Evolutionary conservation across 2,797 vertebrate genomes (phyloP).

Genomic region (Linurgus olivaceus): DNA sequence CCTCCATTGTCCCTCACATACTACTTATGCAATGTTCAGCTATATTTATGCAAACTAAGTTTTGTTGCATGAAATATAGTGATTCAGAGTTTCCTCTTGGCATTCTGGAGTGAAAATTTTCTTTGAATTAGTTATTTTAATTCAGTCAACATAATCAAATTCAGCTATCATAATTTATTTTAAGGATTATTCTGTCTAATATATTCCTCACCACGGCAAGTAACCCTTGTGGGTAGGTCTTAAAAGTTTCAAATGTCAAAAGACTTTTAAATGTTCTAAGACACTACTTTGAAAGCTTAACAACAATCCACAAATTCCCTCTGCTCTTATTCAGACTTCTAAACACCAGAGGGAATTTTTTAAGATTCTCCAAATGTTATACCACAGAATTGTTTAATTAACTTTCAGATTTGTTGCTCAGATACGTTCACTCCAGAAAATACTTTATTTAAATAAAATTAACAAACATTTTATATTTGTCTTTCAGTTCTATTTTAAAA

Average conservation of each 20-base stretch:
- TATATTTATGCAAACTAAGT: slow-evolving; percentile 29
- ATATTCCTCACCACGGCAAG: slow-evolving; percentile 50
- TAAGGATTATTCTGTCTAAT: slow-evolving; percentile 60
- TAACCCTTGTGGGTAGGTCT: slow-evolving; percentile 41
- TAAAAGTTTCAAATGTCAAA: slow-evolving; percentile 62
- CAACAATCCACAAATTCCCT: slow-evolving; percentile 14
- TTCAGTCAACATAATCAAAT: slow-evolving; percentile 44
- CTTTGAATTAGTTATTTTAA: slow-evolving; percentile 56
- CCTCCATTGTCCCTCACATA: background rate
- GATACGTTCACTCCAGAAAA: slow-evolving; percentile 12
- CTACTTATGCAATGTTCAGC: background rate
- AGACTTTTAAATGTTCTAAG: slow-evolving; percentile 40
- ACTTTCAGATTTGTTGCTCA: slow-evolving; percentile 35
- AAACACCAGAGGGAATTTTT: slow-evolving; percentile 4
- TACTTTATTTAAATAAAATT: slow-evolving; percentile 35
- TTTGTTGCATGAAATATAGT: background rate
- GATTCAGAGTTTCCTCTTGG: background rate
- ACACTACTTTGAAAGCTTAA: slow-evolving; percentile 40
- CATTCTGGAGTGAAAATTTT: background rate
- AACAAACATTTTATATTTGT: background rate
- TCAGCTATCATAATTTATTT: slow-evolving; percentile 47
- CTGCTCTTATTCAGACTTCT: slow-evolving; percentile 9
- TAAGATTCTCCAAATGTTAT: slow-evolving; percentile 47
- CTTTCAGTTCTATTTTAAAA: slow-evolving; percentile 11
- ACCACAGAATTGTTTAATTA: slow-evolving; percentile 10